Percentiles rank a stretch among this genome's conserved stretches.
These are phyloP conservation scores for Coranthus polyacanthus DNA, from an alignment of 2,797 vertebrate genomes.

Conservation along the genomic window DNA sequence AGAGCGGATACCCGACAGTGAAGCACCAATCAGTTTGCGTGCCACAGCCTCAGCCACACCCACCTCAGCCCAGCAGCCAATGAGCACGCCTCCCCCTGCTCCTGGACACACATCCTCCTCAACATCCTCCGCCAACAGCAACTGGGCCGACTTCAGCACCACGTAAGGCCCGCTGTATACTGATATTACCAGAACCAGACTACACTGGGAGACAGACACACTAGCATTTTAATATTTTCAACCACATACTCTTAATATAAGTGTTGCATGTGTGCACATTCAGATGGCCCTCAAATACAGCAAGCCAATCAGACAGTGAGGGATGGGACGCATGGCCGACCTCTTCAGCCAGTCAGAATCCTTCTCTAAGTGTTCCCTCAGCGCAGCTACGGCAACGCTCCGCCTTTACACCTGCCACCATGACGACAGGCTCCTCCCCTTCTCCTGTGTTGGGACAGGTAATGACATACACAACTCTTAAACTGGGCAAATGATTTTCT, in stretches of 20 bases:
- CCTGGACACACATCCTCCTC: slow-evolving; percentile 76
- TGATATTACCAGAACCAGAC: no score
- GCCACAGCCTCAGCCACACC: slow-evolving; percentile 73
- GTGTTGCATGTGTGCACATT: neutral
- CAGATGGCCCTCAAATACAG: slow-evolving; percentile 92
- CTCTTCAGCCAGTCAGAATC: slow-evolving; percentile 88
- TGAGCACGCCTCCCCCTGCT: slow-evolving; percentile 73
- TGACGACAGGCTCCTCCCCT: slow-evolving; percentile 94
- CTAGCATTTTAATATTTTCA: neutral
- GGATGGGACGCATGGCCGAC: slow-evolving; percentile 97
- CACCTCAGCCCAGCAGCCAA: slow-evolving; percentile 73
- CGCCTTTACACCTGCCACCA: slow-evolving; percentile 95
- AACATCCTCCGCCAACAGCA: slow-evolving; percentile 86
- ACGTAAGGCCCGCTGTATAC: slow-evolving; percentile 85
- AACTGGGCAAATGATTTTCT: neutral
- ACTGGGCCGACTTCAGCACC: slow-evolving; percentile 99
- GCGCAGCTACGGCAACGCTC: slow-evolving; percentile 94
- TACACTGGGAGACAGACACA: no score
- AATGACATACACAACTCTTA: neutral
- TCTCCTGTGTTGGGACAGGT: slow-evolving; percentile 98
- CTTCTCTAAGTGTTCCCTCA: slow-evolving; percentile 93
- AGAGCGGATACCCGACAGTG: slow-evolving; percentile 93
- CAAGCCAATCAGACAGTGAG: slow-evolving; percentile 91
- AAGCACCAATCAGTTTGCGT: slow-evolving; percentile 88
- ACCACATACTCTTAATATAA: neutral